Evolutionary conservation across 2,888 invertebrate genomes (phyloP), one percentile per base, ranked within the genome.

Genomic region (Agonopterix subpropinquella): DNA sequence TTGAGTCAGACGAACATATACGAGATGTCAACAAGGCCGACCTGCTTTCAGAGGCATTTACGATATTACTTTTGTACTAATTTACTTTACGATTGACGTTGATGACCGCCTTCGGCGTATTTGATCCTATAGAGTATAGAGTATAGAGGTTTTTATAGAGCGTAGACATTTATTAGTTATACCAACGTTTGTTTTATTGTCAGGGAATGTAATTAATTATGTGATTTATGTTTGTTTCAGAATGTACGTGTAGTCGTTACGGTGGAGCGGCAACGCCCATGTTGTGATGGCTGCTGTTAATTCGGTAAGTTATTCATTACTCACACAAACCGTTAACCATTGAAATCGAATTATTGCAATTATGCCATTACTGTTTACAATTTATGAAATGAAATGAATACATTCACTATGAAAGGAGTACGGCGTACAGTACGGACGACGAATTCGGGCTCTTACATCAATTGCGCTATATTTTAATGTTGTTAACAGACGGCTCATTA

Each of bases 231-330:
- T 41, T 84, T 83, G 78, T 88, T 88, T 53, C 86, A 87, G 87
- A 70, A 84, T 85, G 83, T 64, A 59, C 59, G 71, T 75, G 73
- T 79, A 72, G 64, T 55, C 50, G 52, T 55, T 51, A 47, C 47
- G 57, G 58, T 58, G 56, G 56, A 47, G 58, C 61, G 63, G 66
- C 65, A 72, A 77, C 65, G 75, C 75, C 69, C 70, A 81, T 62
- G 84, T 79, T 75, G 89, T 86, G 84, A 91, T 91, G 91, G 90
- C 91, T 71, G 91, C 91, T 73, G 90, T 91, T 72, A 91, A 91
- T 84, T 90, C 91, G 91, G 91, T 91, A 81, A 91, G 91, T 62
- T 58, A 56, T 39, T 9, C 39, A 39, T 28, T 28, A 28, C 7
- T 28, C 28, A 28, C 28, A 28, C 28, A 28, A 28, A 28, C 28